Evolutionary conservation across 1,140 invertebrate genomes (phyloP).

Genomic region (Apocrypta bakeri): DNA sequence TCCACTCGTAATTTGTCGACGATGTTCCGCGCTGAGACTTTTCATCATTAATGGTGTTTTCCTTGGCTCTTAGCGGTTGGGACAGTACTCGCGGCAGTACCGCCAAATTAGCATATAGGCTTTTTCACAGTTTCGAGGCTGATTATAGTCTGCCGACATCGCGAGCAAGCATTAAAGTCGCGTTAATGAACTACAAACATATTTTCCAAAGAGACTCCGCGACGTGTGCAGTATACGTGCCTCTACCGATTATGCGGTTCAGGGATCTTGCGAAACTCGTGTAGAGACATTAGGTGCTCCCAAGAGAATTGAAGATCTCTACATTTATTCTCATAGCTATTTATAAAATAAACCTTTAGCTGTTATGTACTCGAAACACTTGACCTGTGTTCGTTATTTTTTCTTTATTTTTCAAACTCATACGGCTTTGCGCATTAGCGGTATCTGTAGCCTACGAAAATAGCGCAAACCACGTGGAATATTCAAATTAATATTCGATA

Average conservation of each 20-base stretch:
- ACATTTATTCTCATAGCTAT: too few relatives aligned
- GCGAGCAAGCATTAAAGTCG: constrained; percentile 21
- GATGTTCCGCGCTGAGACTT: background rate
- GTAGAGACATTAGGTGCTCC: too few relatives aligned
- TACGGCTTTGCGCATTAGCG: background rate
- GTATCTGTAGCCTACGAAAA: background rate
- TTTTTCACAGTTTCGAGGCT: constrained; percentile 23
- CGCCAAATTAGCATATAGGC: constrained; percentile 15
- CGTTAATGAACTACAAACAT: constrained; percentile 43
- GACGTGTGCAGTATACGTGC: too few relatives aligned
- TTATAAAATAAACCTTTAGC: too few relatives aligned
- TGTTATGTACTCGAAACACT: too few relatives aligned
- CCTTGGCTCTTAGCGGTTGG: constrained; percentile 37
- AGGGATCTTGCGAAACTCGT: background rate
- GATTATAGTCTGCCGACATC: background rate
- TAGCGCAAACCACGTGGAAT: background rate
- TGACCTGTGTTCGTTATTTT: background rate
- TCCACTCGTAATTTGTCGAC: background rate
- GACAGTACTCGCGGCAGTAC: background rate
- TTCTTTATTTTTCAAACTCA: too few relatives aligned
- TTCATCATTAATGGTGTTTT: constrained; percentile 45
- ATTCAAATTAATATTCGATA: constrained; percentile 42
- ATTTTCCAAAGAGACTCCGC: constrained; percentile 14
- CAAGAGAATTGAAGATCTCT: too few relatives aligned
- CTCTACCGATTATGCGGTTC: background rate